Percentiles rank a stretch among this genome's conserved stretches.
Evolutionary conservation across 2,888 invertebrate species (phyloP).

Genomic region (Lottia gigantea): DNA sequence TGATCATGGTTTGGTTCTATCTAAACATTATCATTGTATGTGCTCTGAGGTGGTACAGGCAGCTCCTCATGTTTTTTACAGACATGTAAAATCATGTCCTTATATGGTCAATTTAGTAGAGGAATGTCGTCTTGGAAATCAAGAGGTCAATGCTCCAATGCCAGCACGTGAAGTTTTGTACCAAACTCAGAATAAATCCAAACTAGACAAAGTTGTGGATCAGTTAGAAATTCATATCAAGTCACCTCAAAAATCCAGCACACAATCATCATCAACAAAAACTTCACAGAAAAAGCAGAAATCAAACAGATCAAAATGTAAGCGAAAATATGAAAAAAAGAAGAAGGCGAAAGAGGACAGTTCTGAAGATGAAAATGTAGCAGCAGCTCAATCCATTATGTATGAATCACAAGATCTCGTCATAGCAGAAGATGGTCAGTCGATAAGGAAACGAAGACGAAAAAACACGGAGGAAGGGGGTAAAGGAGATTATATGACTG

Average conservation of each 20-base stretch:
- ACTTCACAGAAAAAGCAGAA: no score
- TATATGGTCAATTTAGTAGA: neutral
- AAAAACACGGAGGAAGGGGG: no score
- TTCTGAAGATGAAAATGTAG: no score
- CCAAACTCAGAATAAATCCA: neutral
- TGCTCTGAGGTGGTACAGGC: neutral
- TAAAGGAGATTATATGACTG: no score
- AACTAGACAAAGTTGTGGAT: neutral
- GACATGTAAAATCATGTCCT: neutral
- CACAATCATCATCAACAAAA: no score
- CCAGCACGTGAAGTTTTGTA: neutral
- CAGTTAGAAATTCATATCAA: neutral
- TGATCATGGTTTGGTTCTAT: neutral
- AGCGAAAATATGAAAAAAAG: no score
- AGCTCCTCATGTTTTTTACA: neutral
- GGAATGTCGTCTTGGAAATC: neutral
- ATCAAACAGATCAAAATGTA: no score
- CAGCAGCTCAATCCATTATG: no score
- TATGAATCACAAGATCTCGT: no score
- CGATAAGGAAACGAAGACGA: no score
- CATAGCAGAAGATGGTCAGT: no score
- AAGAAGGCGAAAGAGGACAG: no score
- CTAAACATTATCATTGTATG: slow-evolving; percentile 7
- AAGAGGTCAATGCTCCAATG: neutral
- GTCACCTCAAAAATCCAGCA: neutral